phyloP scores from a whole-genome alignment of 2,888 invertebrate species.

The Cenopis cana region DNA sequence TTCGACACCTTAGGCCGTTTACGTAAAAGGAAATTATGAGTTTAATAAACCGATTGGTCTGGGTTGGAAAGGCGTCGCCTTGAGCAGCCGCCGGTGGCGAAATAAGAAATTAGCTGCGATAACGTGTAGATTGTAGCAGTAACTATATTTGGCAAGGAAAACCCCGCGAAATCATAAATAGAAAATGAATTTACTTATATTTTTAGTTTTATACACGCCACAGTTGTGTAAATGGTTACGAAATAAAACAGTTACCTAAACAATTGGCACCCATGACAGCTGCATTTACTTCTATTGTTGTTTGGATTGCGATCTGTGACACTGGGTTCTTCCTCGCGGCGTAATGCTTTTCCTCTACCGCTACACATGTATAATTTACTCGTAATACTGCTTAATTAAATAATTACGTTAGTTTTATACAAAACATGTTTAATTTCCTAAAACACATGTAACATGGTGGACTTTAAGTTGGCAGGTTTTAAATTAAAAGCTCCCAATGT shows the following conservation, averaged over 20 bases:
- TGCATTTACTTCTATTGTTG: conserved; percentile 31
- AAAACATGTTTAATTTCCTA: not conserved
- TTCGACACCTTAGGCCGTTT: conserved; percentile 9
- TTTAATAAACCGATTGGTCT: conserved; percentile 28
- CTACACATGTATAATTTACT: not conserved
- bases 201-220: not conserved
- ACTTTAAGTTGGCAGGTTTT: too few relatives aligned
- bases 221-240: conserved; percentile 16
- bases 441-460: not conserved
- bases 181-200: not conserved
- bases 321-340: conserved; percentile 18
- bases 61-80: conserved; percentile 39
- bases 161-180: not conserved
- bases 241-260: conserved; percentile 1
- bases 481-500: too few relatives aligned
- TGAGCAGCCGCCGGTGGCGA: conserved; percentile 39
- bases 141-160: conserved; percentile 20
- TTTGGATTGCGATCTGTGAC: conserved; percentile 26
- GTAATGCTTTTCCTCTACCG: conserved; percentile 24
- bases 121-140: conserved; percentile 17
- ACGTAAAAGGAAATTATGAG: conserved; percentile 35
- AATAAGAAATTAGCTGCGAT: conserved; percentile 36
- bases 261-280: not conserved
- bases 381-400: conserved; percentile 1
- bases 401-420: not conserved